Base-by-base conservation (phyloP, 2,113 vertebrate species). In the Lipophrys pholis region DNA sequence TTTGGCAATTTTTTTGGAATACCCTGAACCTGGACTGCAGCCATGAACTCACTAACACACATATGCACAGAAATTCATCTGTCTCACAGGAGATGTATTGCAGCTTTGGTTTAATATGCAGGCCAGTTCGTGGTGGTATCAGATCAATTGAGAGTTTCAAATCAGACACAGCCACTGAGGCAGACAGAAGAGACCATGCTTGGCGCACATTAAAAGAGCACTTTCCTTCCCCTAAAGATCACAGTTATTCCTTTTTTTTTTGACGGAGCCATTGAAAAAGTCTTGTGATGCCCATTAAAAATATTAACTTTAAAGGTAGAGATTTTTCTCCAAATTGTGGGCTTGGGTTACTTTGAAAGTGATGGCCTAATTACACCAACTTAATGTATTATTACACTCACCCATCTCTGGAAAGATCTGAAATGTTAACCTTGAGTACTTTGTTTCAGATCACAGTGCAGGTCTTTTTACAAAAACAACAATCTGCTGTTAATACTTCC, bases 211-310 rank as follows among this genome's bases (percentile, higher is more conserved):
- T 81, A 90, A 83, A 67, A 89, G 76, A 90, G 81, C 72, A 48
- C 76, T 87, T 85, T 78, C 76, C 69, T 69, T 83, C 52, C 60
- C 69, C 63, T 69, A 48, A 70, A 85, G 78, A 90, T 91, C 86
- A 90, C 63, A 89, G 80, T 78, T 78, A 59, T 60, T 69, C 68
- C 40, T 30, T 30, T 30, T 82, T 81, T 78, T 85, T 81, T 62
- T 89, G 73, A 89, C 66, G 69, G 72, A 73, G 80, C 64, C 71
- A 76, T 72, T 79, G 80, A 85, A 76, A 72, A 80, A 87, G 61
- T 86, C 76, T 85, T 90, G 63, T 78, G 73, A 82, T 64, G 62
- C 82, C 87, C 82, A 86, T 92, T 91, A 91, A 86, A 89, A 89
- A 80, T 76, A 79, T 86, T 69, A 87, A 73, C 49, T 83, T 86